Conservation (phyloP, 2,888 invertebrate genomes). For the Chymomyza procnemis region DNA sequence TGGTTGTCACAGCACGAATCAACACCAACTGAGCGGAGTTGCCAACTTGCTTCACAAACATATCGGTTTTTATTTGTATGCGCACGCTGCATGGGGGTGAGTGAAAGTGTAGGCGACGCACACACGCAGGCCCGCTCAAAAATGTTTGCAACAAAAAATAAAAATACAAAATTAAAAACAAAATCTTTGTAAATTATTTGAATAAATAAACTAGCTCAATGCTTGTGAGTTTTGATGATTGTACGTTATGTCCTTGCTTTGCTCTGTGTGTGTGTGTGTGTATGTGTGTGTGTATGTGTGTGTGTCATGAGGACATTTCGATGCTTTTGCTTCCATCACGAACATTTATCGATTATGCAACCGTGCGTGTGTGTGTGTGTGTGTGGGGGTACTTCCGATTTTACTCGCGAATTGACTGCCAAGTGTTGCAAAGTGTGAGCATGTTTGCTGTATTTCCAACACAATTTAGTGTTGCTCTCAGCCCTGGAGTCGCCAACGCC, state of each 20-base stretch:
- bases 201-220: background rate
- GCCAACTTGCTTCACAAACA: slow-evolving; percentile 32
- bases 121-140: background rate
- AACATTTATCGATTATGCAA: slow-evolving; percentile 52
- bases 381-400: slow-evolving; percentile 1
- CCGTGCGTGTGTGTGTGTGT: background rate
- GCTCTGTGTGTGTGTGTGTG: slow-evolving; percentile 21
- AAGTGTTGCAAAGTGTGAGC: too few relatives aligned
- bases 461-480: too few relatives aligned
- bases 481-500: too few relatives aligned
- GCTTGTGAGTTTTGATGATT: slow-evolving; percentile 47
- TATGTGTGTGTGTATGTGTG: slow-evolving; percentile 63
- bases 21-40: slow-evolving; percentile 30
- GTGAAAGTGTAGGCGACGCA: slow-evolving; percentile 3
- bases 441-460: too few relatives aligned
- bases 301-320: slow-evolving; percentile 53
- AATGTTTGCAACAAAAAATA: background rate
- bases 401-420: background rate
- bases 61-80: background rate
- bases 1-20: background rate
- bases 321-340: slow-evolving; percentile 51
- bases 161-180: background rate
- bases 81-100: slow-evolving; percentile 29
- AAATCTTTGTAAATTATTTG: background rate
- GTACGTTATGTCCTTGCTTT: slow-evolving; percentile 63